phyloP scores from a whole-genome alignment of 2,888 invertebrate species.

The Polyploca ridens region DNA sequence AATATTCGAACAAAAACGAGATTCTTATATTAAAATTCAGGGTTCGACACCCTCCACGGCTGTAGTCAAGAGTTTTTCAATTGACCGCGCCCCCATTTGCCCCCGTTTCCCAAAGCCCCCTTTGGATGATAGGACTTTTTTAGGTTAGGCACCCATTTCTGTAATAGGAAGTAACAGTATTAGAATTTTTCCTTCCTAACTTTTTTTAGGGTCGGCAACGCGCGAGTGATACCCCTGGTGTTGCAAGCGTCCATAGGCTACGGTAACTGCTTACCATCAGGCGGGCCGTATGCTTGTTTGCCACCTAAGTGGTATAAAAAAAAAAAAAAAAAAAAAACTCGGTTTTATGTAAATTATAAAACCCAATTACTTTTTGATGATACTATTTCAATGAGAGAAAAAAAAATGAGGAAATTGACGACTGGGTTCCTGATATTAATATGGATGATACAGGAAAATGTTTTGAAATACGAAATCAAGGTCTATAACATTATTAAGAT shows the following conservation, averaged over 20 bases:
- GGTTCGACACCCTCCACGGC: conserved; percentile 33
- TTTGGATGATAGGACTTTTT: conserved; percentile 25
- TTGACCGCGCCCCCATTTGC: conserved; percentile 27
- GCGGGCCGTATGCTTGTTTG: no score
- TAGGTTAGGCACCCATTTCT: conserved; percentile 38
- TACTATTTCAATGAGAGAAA: no score
- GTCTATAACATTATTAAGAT: no score
- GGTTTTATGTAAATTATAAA: conserved; percentile 8
- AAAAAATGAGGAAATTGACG: background rate
- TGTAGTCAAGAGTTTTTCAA: conserved; percentile 45
- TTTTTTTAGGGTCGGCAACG: no score
- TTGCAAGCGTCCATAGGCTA: no score
- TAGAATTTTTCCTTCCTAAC: background rate
- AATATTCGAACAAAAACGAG: conserved; percentile 35
- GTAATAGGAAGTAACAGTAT: conserved; percentile 30
- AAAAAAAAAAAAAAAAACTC: no score
- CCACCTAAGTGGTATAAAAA: no score
- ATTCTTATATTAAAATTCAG: conserved; percentile 46
- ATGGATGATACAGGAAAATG: conserved; percentile 4
- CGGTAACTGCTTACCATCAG: no score
- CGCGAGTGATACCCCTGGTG: no score
- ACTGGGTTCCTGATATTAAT: background rate
- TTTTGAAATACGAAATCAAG: no score
- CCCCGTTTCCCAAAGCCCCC: conserved; percentile 24
- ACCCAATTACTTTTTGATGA: background rate